Base-by-base conservation (phyloP, 2,797 vertebrate species). In the Emydoidea blandingii region DNA sequence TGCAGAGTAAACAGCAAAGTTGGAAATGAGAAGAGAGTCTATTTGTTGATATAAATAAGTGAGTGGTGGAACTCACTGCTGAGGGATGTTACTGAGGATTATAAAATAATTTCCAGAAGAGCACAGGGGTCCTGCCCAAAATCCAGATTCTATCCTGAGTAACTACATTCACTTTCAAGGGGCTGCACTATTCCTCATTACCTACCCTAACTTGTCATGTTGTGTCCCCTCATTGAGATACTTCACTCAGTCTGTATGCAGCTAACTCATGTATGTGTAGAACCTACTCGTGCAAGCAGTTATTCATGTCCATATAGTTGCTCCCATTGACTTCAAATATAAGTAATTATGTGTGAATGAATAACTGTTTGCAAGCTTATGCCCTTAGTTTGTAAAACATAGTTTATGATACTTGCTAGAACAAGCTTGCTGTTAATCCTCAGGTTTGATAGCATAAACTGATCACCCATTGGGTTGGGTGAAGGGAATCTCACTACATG, bases 1-100 rank as follows among this genome's bases (percentile, higher is more conserved):
- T 56, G 6, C 65, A 83, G 0, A 59, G 34, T 53, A 79, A 57
- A 87, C 53, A 57, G 83, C 6, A 21, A 5, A 37, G 56, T 5
- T 87, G 81, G 54, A 72, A 86, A 25, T 57, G 54, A 23, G 44
- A 78, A 29, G 25, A 31, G 27, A 82, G 74, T 78, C 19, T 50
- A 29, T 37, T 16, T 44, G 54, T 37, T 56, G 76, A 34, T 5
- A 79, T 88, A 65, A 27, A 12, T 78, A 82, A 11, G 6, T 56
- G 31, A 94, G 7, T 25, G 76, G 6, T 2, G 25, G 74, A 94
- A 87, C 11, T 79, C 82, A 49, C 78, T 85, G 72, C 31, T 91
- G 12, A 41, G 37, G n/a, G 11, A 72, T 72, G n/a, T 41, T 37
- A 72, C 10, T 72, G 10, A 72, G 68, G 37, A 41, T 72, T 72